A percentile compares a stretch with the other conserved stretches of the same genome.
Conservation (phyloP, 2,888 invertebrate genomes). For the Oxycera nigricornis region DNA sequence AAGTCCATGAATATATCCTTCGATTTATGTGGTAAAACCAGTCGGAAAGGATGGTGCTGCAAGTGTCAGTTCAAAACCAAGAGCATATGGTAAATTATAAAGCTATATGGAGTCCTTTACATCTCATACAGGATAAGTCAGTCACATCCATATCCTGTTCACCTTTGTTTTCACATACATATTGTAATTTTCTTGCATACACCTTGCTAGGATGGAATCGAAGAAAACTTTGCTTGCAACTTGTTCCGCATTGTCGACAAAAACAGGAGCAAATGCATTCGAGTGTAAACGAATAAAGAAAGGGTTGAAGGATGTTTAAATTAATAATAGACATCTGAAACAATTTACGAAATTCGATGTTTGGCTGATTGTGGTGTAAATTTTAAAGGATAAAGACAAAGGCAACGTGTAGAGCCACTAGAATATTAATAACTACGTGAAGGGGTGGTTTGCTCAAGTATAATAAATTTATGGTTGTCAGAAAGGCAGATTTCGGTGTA, state of each 20-base stretch:
- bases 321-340: conserved; percentile 1
- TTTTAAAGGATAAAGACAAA: conserved; percentile 5
- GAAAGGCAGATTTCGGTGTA: neutral
- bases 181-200: neutral
- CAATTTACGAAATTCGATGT: neutral
- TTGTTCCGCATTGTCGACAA: neutral
- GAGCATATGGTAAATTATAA: no score
- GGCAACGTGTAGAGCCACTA: no score
- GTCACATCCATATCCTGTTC: conserved; percentile 24
- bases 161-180: conserved; percentile 15
- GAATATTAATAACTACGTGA: no score
- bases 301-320: neutral
- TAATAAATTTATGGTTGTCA: neutral
- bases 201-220: neutral
- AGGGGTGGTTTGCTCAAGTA: neutral
- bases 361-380: neutral
- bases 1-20: neutral
- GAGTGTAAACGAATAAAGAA: neutral
- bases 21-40: neutral
- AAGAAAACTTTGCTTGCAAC: neutral
- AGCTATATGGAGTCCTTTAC: neutral
- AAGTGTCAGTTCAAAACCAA: neutral
- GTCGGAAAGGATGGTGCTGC: neutral
- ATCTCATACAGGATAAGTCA: neutral
- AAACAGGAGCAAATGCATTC: neutral